Base-by-base conservation (phyloP, 1,140 invertebrate species). In the Hormaphis cornu region DNA sequence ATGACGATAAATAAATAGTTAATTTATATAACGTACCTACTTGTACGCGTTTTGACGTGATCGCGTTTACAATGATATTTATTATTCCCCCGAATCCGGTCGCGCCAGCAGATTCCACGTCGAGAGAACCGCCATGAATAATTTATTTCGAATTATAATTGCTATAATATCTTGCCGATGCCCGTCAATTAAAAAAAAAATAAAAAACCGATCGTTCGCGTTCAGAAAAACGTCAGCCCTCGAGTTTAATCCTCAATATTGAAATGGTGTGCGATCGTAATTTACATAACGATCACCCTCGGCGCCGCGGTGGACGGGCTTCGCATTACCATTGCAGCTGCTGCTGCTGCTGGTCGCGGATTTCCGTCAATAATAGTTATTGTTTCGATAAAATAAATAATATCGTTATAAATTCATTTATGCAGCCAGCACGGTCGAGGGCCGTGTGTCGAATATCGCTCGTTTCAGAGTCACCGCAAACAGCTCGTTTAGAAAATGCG, bases 121-220 rank as follows among this genome's bases (percentile, higher is more conserved):
- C n/a, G n/a, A n/a, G 18, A 9, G 35, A 30, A 24, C 18, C 9
- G 24, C 1, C 42, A 66, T 66, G 61, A 66, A 66, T 66, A 33
- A 66, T 66, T 66, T 20, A 66, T 66, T 66, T n/a, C n/a, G 10
- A 66, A 66, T 50, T 12, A 4, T 66, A 66, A 66, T 35, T 48
- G 18, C 28, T 61, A 28, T 61, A 40, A 46, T 61, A 20, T 44
- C 16, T 20, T 44, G 16, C 42, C 44, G 3, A 3, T 44, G 14
- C 12, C 42, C 42, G 14, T 18, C 18, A 48, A 66, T 66, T 66
- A 48, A 46, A 66, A 66, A 22, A 59, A 22, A 18, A 53, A 37
- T 33, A 54, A 20, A 33, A 20, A 35, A 35, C 37, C 20, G 12
- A 58, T 58, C 1, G 33, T 40, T 58, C 22, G 33, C 22, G n/a